Percentiles rank a stretch among this genome's conserved stretches.
Conservation (phyloP, 64 coral and sea anemone genomes). For the Pocillopora verrucosa region DNA sequence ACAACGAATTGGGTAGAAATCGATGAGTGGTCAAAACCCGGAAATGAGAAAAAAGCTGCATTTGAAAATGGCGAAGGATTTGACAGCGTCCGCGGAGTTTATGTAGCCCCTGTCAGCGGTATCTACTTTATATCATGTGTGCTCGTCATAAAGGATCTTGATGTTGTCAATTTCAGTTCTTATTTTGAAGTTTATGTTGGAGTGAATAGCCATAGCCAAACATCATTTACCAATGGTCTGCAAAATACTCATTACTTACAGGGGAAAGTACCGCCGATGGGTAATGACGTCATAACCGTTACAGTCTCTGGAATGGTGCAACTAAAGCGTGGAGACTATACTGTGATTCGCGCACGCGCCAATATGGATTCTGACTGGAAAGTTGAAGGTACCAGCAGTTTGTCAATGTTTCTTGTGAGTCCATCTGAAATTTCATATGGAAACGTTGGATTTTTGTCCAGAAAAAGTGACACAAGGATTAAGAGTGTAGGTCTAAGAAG, state of each 20-base stretch:
- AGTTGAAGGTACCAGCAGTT: slow-evolving; percentile 47
- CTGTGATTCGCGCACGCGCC: slow-evolving; percentile 37
- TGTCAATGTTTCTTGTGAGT: slow-evolving; percentile 65
- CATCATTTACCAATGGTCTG: slow-evolving; percentile 45
- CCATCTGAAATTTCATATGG: slow-evolving; percentile 51
- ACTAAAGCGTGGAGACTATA: slow-evolving; percentile 54
- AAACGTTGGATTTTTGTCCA: slow-evolving; percentile 59
- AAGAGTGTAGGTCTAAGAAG: slow-evolving; percentile 22
- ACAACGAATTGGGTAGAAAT: slow-evolving; percentile 53
- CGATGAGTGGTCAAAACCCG: slow-evolving; percentile 41
- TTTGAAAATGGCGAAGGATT: slow-evolving; percentile 52
- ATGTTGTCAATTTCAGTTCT: slow-evolving; percentile 2
- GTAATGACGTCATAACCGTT: slow-evolving; percentile 32
- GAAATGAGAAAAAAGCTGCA: background rate
- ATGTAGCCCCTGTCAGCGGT: slow-evolving; percentile 33
- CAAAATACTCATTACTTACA: slow-evolving; percentile 59
- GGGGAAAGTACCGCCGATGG: slow-evolving; percentile 2
- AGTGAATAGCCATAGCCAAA: slow-evolving; percentile 28
- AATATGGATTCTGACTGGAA: slow-evolving; percentile 54
- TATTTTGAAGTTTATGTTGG: slow-evolving; percentile 59
- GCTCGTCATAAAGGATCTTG: slow-evolving; percentile 36
- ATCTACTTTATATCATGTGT: slow-evolving; percentile 58
- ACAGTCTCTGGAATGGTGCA: slow-evolving; percentile 51
- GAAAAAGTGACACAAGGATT: slow-evolving; percentile 67
- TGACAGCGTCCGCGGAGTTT: slow-evolving; percentile 45